A percentile compares a stretch with the other conserved stretches of the same genome.
Conservation (phyloP, 2,113 vertebrate genomes). For the Ptilorrhoa leucosticta region DNA sequence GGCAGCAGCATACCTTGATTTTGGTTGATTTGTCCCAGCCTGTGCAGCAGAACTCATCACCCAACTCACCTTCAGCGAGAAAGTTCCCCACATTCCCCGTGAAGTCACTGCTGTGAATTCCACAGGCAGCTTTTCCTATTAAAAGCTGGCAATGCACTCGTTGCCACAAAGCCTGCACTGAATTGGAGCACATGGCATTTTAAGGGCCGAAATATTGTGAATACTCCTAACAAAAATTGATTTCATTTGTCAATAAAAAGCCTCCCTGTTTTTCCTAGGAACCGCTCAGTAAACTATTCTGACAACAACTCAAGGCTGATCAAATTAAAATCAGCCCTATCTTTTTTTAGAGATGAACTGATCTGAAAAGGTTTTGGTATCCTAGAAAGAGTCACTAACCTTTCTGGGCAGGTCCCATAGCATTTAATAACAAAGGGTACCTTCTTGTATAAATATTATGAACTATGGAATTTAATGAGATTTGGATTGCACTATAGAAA, state of each 20-base stretch:
- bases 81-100: neutral
- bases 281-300: neutral
- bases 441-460: conserved; percentile 37
- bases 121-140: neutral
- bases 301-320: conserved; percentile 2
- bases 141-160: neutral
- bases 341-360: neutral
- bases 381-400: conserved; percentile 42
- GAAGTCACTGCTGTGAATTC: neutral
- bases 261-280: neutral
- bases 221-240: neutral
- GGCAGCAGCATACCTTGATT: neutral
- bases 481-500: conserved; percentile 35
- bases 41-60: neutral
- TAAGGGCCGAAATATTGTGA: neutral
- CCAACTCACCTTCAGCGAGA: neutral
- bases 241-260: conserved; percentile 13
- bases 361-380: neutral
- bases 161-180: neutral
- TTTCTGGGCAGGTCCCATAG: conserved; percentile 25
- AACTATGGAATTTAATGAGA: conserved; percentile 43
- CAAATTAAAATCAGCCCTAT: conserved; percentile 7
- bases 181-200: neutral
- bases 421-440: conserved; percentile 14
- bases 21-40: neutral